A percentile compares a stretch with the other conserved stretches of the same genome.
phyloP scores from a whole-genome alignment of 1,140 invertebrate species.

The Gryllus bimaculatus region DNA sequence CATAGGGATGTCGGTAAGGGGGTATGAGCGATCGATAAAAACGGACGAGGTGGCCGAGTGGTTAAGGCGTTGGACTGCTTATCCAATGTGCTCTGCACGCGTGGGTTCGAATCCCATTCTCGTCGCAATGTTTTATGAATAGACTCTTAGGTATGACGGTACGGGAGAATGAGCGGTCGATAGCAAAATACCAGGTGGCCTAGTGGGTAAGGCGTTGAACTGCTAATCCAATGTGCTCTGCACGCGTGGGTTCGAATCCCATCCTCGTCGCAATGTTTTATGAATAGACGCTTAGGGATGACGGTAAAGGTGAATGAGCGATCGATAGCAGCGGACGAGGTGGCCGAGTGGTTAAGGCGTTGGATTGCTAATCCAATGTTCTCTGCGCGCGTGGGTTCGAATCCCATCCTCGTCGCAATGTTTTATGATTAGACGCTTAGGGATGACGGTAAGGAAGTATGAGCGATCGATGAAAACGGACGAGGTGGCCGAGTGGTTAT shows the following conservation, averaged over 20 bases:
- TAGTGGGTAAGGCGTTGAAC: constrained; percentile 21
- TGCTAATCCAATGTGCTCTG: constrained; percentile 22
- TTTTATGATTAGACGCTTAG: too few relatives aligned
- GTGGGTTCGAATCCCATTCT: constrained; percentile 22
- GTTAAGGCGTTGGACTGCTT: constrained; percentile 22
- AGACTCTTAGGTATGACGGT: too few relatives aligned
- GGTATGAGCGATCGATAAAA: too few relatives aligned
- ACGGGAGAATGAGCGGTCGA: too few relatives aligned
- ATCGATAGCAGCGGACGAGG: too few relatives aligned
- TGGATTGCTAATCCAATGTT: constrained; percentile 24
- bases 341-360: constrained; percentile 24
- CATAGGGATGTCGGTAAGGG: too few relatives aligned
- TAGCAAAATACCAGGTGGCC: too few relatives aligned
- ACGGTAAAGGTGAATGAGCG: too few relatives aligned
- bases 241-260: constrained; percentile 22
- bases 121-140: too few relatives aligned
- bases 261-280: constrained; percentile 14
- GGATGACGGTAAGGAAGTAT: too few relatives aligned
- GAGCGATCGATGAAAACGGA: too few relatives aligned
- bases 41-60: constrained; percentile 20
- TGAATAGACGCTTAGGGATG: too few relatives aligned
- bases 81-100: constrained; percentile 22
- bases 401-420: constrained; percentile 23
- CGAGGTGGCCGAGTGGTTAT: constrained; percentile 22
- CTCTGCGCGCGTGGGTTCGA: constrained; percentile 24